Evolutionary conservation across 92 coral and sea anemone genomes (phyloP), one percentile per base, ranked within the genome.

Genomic region (Actinostola sp.): DNA sequence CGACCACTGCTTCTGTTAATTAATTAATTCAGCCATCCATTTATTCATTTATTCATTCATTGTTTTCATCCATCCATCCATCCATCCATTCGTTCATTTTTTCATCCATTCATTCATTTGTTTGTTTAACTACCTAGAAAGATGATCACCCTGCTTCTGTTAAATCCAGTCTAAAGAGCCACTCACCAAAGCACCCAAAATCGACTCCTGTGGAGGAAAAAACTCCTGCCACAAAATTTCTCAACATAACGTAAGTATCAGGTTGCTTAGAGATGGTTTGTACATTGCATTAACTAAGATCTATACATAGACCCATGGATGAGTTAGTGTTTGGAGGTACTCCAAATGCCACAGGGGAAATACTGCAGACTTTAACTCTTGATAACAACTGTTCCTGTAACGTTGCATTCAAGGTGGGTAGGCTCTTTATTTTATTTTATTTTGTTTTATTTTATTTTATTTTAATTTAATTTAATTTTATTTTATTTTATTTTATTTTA

Each of bases 371-470:
- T 26, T 73, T 90, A 49, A 72, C 86, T 27, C 75, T 90, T n/a
- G 59, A 88, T 34, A 90, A 88, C 57, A 80, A 70, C 82, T 61
- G 88, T 23, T 33, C 77, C n/a, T 51, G 62, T 17, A 57, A 74
- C 21, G 89, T 90, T 14, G 97, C 97, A n/a, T 90, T 87, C 53
- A 90, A 90, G 92, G 97, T 90, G 44, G 1, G 71, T 16, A 3
- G 44, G 8, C 14, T 6, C 7, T 7, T 6, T 46, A 24, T n/a
- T 63, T 48, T 48, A 8, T 39, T 7, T 39, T 39, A 39, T 39
- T 39, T 39, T 39, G 45, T 39, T 39, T 39, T 39, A 7, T 39
- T 7, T 39, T 14, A 39, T 39, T 39, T 7, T 14, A 39, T 39
- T 39, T 7, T 14, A 7, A 7, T 7, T 39, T 14, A 7, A 39